phyloP scores from a whole-genome alignment of 2,797 vertebrate species.

The Coregonus ussuriensis region DNA sequence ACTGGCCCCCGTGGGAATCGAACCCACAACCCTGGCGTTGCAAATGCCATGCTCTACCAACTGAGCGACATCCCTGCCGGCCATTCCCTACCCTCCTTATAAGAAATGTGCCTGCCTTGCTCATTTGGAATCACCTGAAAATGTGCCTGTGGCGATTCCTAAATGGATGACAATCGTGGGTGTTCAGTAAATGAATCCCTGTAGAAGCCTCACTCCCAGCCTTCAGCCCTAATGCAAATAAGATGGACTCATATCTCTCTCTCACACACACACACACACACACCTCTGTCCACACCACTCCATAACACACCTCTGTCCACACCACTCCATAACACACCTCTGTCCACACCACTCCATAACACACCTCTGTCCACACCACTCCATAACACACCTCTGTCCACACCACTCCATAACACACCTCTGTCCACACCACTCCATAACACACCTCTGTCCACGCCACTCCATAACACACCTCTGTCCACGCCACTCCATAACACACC shows the following conservation, averaged over 20 bases:
- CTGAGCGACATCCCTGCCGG: no score
- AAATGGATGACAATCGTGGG: neutral
- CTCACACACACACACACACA: no score
- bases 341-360: neutral
- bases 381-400: neutral
- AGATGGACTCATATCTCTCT: neutral
- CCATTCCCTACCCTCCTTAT: neutral
- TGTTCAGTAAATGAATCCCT: neutral
- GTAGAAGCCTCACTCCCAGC: neutral
- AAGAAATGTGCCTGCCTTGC: neutral
- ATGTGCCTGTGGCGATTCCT: no score
- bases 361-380: neutral
- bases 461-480: neutral
- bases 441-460: neutral
- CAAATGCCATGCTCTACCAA: no score
- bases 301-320: no score
- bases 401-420: neutral
- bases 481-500: neutral
- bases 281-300: no score
- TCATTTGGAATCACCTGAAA: neutral
- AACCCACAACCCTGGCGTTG: no score
- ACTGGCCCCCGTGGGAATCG: no score
- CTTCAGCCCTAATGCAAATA: slow-evolving; percentile 1
- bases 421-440: neutral
- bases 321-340: neutral